Evolutionary conservation across 1,140 invertebrate genomes (phyloP).

Genomic region (Stegodyphus dumicola): DNA sequence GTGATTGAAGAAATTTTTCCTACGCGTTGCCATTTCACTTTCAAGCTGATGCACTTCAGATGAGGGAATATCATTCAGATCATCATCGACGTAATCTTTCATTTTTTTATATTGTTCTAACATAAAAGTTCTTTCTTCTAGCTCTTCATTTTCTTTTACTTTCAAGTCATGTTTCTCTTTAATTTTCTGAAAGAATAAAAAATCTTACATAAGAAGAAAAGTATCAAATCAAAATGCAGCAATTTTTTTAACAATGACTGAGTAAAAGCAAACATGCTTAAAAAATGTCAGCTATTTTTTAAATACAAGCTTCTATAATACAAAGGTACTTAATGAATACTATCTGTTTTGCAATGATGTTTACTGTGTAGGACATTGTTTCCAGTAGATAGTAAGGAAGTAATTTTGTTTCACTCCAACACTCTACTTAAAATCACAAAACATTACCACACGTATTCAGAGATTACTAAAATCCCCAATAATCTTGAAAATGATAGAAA

Average conservation of each 20-base stretch:
- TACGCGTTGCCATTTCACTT: slow-evolving; percentile 2
- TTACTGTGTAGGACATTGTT: too few relatives aligned
- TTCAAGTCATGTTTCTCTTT: slow-evolving; percentile 8
- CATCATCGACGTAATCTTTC: neutral
- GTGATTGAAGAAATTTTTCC: slow-evolving; percentile 21
- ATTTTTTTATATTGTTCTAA: slow-evolving; percentile 20
- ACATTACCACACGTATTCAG: too few relatives aligned
- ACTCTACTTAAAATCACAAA: too few relatives aligned
- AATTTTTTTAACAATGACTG: neutral
- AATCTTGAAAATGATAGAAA: too few relatives aligned
- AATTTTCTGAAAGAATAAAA: slow-evolving; percentile 17
- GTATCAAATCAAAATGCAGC: neutral
- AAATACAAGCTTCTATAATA: too few relatives aligned
- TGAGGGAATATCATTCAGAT: neutral
- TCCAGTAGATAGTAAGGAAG: too few relatives aligned
- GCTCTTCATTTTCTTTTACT: neutral
- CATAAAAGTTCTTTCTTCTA: neutral
- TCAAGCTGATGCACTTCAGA: neutral
- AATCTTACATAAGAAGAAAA: neutral
- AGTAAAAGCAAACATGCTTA: too few relatives aligned
- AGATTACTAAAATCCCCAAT: too few relatives aligned
- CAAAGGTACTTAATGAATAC: too few relatives aligned
- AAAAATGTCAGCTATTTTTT: too few relatives aligned
- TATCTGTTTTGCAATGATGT: too few relatives aligned
- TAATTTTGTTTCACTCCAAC: too few relatives aligned